These are phyloP conservation scores for Malacoraja senta DNA, from an alignment of 2,797 vertebrate species.

Conservation along the genomic window DNA sequence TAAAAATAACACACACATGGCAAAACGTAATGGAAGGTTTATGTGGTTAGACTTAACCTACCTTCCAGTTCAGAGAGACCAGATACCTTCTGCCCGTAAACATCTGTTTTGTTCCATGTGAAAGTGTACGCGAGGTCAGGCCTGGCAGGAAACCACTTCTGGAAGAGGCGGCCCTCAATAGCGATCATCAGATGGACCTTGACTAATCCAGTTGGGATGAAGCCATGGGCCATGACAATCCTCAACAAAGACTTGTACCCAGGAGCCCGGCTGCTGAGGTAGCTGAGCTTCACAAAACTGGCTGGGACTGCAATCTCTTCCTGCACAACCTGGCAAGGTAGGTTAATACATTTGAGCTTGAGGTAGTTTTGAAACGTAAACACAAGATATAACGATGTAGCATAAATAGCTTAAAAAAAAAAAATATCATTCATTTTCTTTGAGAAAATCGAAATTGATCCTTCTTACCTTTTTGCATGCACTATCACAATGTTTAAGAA, in stretches of 20 bases:
- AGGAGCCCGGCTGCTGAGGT: slow-evolving; percentile 81
- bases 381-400: too few relatives aligned
- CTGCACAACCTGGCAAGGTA: slow-evolving; percentile 72
- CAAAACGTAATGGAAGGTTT: neutral
- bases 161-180: slow-evolving; percentile 81
- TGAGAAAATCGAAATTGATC: neutral
- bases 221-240: slow-evolving; percentile 77
- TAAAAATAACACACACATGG: neutral
- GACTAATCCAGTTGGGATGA: slow-evolving; percentile 68
- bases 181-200: slow-evolving; percentile 85
- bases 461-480: too few relatives aligned
- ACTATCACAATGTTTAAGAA: too few relatives aligned
- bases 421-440: neutral
- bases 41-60: slow-evolving; percentile 50
- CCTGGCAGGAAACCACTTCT: slow-evolving; percentile 88
- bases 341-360: neutral
- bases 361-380: too few relatives aligned
- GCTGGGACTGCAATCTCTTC: slow-evolving; percentile 83
- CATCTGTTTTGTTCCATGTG: slow-evolving; percentile 93
- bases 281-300: slow-evolving; percentile 85
- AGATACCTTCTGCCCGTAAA: slow-evolving; percentile 90
- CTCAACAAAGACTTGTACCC: slow-evolving; percentile 86
- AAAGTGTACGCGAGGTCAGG: slow-evolving; percentile 80
- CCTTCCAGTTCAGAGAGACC: slow-evolving; percentile 83
- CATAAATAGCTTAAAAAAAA: neutral